These are phyloP conservation scores for Hetaerina titia DNA, from an alignment of 2,888 invertebrate species.

Conservation along the genomic window DNA sequence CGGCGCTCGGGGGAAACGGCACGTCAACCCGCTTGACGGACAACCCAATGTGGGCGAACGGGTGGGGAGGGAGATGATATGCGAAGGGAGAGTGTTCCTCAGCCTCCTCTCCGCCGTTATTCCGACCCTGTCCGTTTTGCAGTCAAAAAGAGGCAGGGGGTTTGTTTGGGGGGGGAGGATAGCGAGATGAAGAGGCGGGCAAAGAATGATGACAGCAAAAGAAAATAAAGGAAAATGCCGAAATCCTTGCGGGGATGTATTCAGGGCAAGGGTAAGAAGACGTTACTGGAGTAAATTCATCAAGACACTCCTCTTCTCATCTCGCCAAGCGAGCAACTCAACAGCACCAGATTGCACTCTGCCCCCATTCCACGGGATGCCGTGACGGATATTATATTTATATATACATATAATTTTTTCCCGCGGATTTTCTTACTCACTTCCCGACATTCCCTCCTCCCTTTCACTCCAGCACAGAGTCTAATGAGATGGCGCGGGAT, in stretches of 20 bases:
- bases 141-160: background rate
- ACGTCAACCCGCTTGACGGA: background rate
- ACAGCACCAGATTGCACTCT: background rate
- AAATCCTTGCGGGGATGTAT: background rate
- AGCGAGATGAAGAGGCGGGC: background rate
- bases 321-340: background rate
- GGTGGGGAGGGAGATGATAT: background rate
- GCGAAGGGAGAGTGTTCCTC: background rate
- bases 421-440: background rate
- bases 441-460: background rate
- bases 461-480: background rate
- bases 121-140: background rate
- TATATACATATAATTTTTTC: background rate
- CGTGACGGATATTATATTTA: background rate
- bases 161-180: too few relatives aligned
- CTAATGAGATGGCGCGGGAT: background rate
- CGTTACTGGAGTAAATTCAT: conserved; percentile 1
- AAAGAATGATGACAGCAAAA: background rate
- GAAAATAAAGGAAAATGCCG: background rate
- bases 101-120: background rate
- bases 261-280: background rate
- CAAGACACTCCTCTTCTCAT: background rate
- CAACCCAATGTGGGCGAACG: background rate
- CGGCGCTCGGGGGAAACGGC: background rate
- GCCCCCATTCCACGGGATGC: background rate